These are phyloP conservation scores for Spondyliosoma cantharus DNA, from an alignment of 2,797 vertebrate species.

Conservation along the genomic window DNA sequence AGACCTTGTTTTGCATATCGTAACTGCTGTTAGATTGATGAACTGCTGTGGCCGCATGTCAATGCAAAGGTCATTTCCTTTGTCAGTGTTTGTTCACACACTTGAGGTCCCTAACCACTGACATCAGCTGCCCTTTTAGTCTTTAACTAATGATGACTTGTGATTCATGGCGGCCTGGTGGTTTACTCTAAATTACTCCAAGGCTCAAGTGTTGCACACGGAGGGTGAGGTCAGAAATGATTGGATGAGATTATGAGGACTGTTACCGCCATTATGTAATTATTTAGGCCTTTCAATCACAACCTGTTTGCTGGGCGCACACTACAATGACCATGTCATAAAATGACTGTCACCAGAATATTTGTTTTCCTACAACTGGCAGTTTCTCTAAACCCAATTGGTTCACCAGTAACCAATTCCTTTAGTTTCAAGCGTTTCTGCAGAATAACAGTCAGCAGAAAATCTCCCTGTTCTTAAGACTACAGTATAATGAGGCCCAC, in stretches of 20 bases:
- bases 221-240: neutral
- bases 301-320: neutral
- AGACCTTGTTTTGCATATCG: neutral
- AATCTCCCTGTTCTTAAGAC: conserved; percentile 12
- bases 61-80: conserved; percentile 11
- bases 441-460: conserved; percentile 38
- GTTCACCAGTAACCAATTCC: conserved; percentile 20
- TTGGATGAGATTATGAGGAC: neutral
- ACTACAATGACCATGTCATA: neutral
- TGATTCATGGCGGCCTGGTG: neutral
- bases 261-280: neutral
- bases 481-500: conserved; percentile 43
- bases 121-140: neutral
- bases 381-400: conserved; percentile 25
- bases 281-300: neutral
- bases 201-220: neutral
- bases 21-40: neutral
- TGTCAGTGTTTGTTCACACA: neutral
- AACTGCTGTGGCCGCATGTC: conserved; percentile 1
- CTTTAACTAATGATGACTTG: neutral
- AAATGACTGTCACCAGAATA: conserved; percentile 21
- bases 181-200: neutral
- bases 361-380: conserved; percentile 25
- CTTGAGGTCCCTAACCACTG: neutral
- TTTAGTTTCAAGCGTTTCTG: conserved; percentile 14